Evolutionary conservation across 2,888 invertebrate species (phyloP).

Genomic region (Timandra comae): DNA sequence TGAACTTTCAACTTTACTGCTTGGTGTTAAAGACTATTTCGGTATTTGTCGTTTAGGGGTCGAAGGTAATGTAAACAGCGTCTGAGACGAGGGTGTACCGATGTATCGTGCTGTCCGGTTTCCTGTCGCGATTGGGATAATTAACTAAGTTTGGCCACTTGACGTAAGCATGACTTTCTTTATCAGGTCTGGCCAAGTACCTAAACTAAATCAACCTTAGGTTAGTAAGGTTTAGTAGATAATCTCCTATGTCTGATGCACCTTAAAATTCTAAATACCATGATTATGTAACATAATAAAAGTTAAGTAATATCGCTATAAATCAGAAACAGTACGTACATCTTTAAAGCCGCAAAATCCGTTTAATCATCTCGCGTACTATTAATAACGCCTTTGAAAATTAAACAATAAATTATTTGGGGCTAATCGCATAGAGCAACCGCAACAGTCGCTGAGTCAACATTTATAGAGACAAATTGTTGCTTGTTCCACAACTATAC

Average conservation of each 20-base stretch:
- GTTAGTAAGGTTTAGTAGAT: too few species aligned
- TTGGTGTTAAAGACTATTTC: constrained; percentile 23
- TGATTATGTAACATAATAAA: too few species aligned
- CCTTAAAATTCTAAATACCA: too few species aligned
- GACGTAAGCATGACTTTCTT: constrained; percentile 17
- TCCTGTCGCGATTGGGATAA: constrained; percentile 64
- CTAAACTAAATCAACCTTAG: too few species aligned
- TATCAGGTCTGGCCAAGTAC: too few species aligned
- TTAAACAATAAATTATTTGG: constrained; percentile 75
- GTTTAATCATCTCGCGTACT: constrained; percentile 71
- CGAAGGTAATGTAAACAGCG: constrained; percentile 31
- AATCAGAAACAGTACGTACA: neutral
- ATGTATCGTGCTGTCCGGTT: constrained; percentile 73
- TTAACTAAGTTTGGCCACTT: constrained; percentile 64
- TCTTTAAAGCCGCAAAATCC: constrained; percentile 53
- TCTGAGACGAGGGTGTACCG: constrained; percentile 65
- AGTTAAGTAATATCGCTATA: too few species aligned
- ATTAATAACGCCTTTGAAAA: constrained; percentile 75
- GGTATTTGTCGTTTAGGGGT: constrained; percentile 18
- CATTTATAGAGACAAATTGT: constrained; percentile 78
- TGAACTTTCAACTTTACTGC: constrained; percentile 28
- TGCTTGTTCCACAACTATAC: constrained; percentile 71
- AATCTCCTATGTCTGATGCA: too few species aligned
- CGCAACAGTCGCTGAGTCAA: constrained; percentile 72
- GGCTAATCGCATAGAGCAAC: constrained; percentile 70